Percentiles rank a stretch among this genome's conserved stretches.
These are phyloP conservation scores for Eupithecia pulchellata DNA, from an alignment of 2,888 invertebrate genomes.

Conservation along the genomic window DNA sequence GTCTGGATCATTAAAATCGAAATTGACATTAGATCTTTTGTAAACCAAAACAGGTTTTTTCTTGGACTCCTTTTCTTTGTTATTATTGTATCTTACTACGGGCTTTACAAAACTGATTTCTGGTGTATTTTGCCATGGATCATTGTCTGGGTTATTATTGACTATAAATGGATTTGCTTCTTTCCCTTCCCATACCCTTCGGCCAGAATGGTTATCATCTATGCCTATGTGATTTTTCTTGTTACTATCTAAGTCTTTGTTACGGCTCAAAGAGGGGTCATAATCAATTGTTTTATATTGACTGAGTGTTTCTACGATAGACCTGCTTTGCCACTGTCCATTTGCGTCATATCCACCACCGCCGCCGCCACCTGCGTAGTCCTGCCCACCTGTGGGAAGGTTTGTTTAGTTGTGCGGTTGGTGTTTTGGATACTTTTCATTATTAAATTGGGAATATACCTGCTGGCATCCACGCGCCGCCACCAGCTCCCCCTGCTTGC, in stretches of 20 bases:
- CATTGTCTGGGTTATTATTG: background rate
- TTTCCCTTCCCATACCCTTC: constrained; percentile 9
- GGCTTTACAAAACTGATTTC: constrained; percentile 40
- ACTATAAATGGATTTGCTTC: background rate
- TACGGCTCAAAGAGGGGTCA: constrained; percentile 46
- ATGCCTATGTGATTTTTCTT: constrained; percentile 17
- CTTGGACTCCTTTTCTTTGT: constrained; percentile 33
- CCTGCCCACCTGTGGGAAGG: constrained; percentile 71
- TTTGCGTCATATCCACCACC: constrained; percentile 74
- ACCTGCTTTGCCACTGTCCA: constrained; percentile 80
- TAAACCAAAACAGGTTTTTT: constrained; percentile 42
- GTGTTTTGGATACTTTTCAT: constrained; percentile 26
- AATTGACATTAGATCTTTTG: constrained; percentile 42
- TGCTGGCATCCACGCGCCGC: constrained; percentile 81
- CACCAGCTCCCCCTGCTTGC: constrained; percentile 74
- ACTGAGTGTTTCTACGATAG: constrained; percentile 58
- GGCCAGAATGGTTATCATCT: background rate
- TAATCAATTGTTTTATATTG: constrained; percentile 53
- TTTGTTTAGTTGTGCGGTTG: constrained; percentile 45
- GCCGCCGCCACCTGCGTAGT: constrained; percentile 58
- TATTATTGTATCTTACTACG: constrained; percentile 52
- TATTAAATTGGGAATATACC: constrained; percentile 72
- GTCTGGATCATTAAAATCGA: constrained; percentile 32
- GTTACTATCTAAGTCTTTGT: constrained; percentile 50
- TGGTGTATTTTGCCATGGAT: constrained; percentile 24